Base-by-base conservation (phyloP, 2,888 invertebrate species). In the Stegana nigrithorax region DNA sequence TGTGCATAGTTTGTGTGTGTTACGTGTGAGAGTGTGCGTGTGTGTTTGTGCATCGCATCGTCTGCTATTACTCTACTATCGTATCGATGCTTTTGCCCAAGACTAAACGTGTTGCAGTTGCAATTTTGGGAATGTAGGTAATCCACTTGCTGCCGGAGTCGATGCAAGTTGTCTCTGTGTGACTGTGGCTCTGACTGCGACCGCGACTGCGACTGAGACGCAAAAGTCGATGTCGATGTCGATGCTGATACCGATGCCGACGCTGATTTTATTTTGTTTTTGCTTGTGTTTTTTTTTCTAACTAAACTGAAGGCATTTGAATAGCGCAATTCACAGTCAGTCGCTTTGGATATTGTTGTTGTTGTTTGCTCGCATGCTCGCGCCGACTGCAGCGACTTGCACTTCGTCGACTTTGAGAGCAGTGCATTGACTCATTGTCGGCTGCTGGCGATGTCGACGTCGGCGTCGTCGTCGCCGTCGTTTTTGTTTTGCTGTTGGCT, bases 111-210 rank as follows among this genome's bases (percentile, higher is more conserved):
- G 50, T 51, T 57, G 58, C 61, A 19, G 70, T 65, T 61, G 62
- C 63, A 25, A 59, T 55, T 50, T 67, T 65, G 75, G 75, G 79
- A 79, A 79, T 79, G 80, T 79, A 77, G 75, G 75, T 77, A 75
- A 79, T 75, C 75, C 75, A 79, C 75, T 75, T 73, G 70, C 66
- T 65, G 65, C 61, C 68, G 68, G 12, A 51, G 51, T 39, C 70
- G 72, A 66, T 63, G 67, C 69, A n/a, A n/a, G n/a, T n/a, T n/a
- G n/a, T n/a, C n/a, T n/a, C n/a, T n/a, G n/a, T n/a, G n/a, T n/a
- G n/a, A n/a, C n/a, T n/a, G n/a, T n/a, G n/a, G n/a, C n/a, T n/a
- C n/a, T n/a, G n/a, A n/a, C n/a, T n/a, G n/a, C n/a, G n/a, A n/a
- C n/a, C n/a, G n/a, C n/a, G n/a, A n/a, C n/a, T n/a, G n/a, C n/a